Evolutionary conservation across 2,113 vertebrate genomes (phyloP), one percentile per base, ranked within the genome.

Genomic region (Nicator chloris): DNA sequence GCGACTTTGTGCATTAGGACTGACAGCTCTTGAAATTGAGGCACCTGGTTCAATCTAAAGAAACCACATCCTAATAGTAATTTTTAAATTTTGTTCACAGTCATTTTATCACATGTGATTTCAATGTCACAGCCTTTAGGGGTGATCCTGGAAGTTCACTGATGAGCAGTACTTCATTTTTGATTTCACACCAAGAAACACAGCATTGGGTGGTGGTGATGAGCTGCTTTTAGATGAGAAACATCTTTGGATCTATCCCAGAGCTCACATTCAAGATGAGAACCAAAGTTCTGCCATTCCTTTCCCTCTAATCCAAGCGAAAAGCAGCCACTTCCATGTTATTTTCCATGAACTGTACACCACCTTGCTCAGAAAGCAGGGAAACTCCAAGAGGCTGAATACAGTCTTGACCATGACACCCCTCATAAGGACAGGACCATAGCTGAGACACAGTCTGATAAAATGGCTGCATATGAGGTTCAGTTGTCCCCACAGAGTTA

Each of bases 381-480:
- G n/a, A n/a, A n/a, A n/a, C n/a, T n/a, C n/a, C 0, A 2, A 10
- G 10, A 63, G 42, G 22, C 66, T 71, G 47, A 84, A 21, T n/a
- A 17, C 0, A 59, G 16, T 23, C 28, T 13, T 73, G 45, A 91
- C 14, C 40, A 30, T 5, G 5, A 45, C 23, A 70, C 18, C 8
- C 23, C 23, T 57, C 45, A 2, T 6, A 73, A 82, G 11, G 7
- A 50, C 0, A 1, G 15, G 19, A 64, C 27, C 40, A 40, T 1
- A 72, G 40, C 6, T 0, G 1, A 56, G 2, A 4, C 5, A 59
- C 35, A 26, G 42, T 37, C 39, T 63, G 13, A 39, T 2, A 59
- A 49, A 69, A 73, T 5, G 15, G 9, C 4, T 80, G 27, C 17
- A 12, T 26, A 22, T 3, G 22, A 54, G 11, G 53, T 51, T 23